Evolutionary conservation across 2,113 vertebrate genomes (phyloP), one percentile per base, ranked within the genome.

Genomic region (Ctenodactylus gundi): DNA sequence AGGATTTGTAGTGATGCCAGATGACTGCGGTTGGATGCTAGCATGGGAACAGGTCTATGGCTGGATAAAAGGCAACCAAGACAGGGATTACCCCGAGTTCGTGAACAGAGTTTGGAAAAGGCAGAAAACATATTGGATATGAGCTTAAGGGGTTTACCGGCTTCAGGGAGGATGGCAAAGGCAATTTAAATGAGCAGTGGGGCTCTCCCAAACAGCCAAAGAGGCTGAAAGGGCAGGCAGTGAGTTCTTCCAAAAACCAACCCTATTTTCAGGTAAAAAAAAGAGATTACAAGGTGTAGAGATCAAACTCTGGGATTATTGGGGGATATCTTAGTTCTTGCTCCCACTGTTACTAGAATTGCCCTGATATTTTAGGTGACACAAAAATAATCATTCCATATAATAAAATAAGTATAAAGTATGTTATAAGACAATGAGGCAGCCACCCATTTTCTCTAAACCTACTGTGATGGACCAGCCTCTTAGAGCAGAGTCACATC

Each of bases 381-480:
- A 90, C 73, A 88, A 85, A 85, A 73, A 6, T 9, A 92, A 82
- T n/a, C 73, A 25, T 70, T 91, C 25, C 73, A 6, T 67, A 55
- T 88, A 58, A 78, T 55, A 88, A 88, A 95, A 78, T 31, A 77
- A 0, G 84, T 77, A 51, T 88, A 41, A 90, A 95, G 46, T 72
- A 90, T 23, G 41, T 84, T 91, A 12, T 80, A 92, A 85, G 96
- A 88, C 11, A 31, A 25, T 39, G 62, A 77, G 87, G 31, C 62
- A 86, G 44, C 10, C 49, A 75, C 75, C 34, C 51, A 20, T 18
- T 90, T 92, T 96, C 39, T 82, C 70, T 75, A 55, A n/a, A 90
- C 87, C 46, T 7, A 34, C 88, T 57, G 62, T 29, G 13, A 41
- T 44, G 10, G 34, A 14, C 46, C 21, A 12, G 51, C 58, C 81